Conservation (phyloP, 2,888 invertebrate genomes). For the Choristoneura rosaceana region DNA sequence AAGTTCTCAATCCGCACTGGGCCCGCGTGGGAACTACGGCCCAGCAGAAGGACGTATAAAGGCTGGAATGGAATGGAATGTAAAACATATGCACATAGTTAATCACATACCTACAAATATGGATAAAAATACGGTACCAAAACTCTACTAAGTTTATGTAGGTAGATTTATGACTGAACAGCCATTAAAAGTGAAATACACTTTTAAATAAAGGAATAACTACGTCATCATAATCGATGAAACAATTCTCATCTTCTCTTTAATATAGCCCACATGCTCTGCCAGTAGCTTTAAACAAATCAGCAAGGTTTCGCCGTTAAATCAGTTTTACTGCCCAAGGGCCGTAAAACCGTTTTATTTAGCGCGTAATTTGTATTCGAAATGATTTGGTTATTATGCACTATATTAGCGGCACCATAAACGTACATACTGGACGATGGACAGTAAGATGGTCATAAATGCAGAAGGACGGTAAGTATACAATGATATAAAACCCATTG, state of each 20-base stretch:
- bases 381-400: slow-evolving; percentile 36
- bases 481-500: not conserved
- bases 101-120: no score
- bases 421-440: slow-evolving; percentile 24
- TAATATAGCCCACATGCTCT: not conserved
- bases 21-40: no score
- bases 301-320: slow-evolving; percentile 27
- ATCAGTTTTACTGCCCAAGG: slow-evolving; percentile 33
- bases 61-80: no score
- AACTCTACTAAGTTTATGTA: no score
- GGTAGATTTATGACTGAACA: no score
- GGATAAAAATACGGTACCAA: no score
- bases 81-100: no score
- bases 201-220: not conserved
- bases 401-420: slow-evolving; percentile 26
- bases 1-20: no score
- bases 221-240: not conserved
- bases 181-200: no score
- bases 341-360: slow-evolving; percentile 37
- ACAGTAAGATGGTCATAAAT: slow-evolving; percentile 6
- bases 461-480: not conserved
- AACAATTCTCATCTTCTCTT: not conserved
- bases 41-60: no score
- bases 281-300: slow-evolving; percentile 28
- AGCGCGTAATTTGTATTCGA: slow-evolving; percentile 35